These are phyloP conservation scores for Perizoma affinitatum DNA, from an alignment of 2,888 invertebrate genomes.

Conservation along the genomic window DNA sequence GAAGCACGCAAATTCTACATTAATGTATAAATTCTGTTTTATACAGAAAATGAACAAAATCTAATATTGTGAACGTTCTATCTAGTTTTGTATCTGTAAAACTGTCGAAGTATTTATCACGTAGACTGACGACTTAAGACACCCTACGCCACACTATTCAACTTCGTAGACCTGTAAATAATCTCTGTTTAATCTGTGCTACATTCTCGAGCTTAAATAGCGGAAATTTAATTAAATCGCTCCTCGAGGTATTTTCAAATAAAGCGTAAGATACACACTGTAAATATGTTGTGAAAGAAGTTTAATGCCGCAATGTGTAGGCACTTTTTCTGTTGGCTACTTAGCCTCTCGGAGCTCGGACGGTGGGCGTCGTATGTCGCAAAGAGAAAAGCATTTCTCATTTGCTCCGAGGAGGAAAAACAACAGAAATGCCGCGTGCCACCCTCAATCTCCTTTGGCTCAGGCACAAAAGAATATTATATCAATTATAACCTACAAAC, in stretches of 20 bases:
- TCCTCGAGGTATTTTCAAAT: constrained; percentile 27
- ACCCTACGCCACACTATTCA: constrained; percentile 31
- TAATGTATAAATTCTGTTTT: too few species aligned
- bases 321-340: constrained; percentile 49
- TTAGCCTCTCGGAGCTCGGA: constrained; percentile 57
- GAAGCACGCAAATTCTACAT: background rate
- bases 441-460: constrained; percentile 70
- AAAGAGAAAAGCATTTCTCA: constrained; percentile 77
- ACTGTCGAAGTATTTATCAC: constrained; percentile 22
- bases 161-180: constrained; percentile 38
- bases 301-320: constrained; percentile 41
- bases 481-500: constrained; percentile 68
- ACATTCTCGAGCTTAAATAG: constrained; percentile 38
- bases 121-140: constrained; percentile 23
- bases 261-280: constrained; percentile 25
- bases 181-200: constrained; percentile 37
- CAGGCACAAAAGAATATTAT: constrained; percentile 74
- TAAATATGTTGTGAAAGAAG: constrained; percentile 35
- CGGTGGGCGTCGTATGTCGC: constrained; percentile 68
- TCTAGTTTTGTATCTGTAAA: too few species aligned
- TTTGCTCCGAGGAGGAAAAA: constrained; percentile 66
- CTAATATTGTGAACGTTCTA: background rate
- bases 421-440: constrained; percentile 66
- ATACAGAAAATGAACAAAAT: too few species aligned
- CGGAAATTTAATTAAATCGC: constrained; percentile 43